These are phyloP conservation scores for Hemistola chrysoprasaria DNA, from an alignment of 2,888 invertebrate species.

Conservation along the genomic window DNA sequence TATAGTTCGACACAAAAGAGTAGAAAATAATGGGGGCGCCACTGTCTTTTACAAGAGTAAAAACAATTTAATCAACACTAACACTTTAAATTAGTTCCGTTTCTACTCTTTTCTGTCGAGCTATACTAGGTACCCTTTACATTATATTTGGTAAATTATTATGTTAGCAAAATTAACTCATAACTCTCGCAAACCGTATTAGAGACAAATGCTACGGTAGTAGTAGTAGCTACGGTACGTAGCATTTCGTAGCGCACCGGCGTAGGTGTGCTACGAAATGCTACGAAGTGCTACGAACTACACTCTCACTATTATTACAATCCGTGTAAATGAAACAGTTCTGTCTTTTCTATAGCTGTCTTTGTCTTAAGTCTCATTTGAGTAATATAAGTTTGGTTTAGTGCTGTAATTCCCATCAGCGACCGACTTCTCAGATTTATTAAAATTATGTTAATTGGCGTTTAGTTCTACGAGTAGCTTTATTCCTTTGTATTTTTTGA, in stretches of 20 bases:
- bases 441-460: conserved; percentile 33
- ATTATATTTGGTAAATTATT: no score
- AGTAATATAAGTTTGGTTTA: conserved; percentile 44
- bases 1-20: no score
- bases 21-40: no score
- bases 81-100: no score
- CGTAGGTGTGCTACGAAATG: conserved; percentile 20
- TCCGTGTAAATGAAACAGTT: conserved; percentile 47
- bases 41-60: no score
- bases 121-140: no score
- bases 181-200: conserved; percentile 45
- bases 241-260: no score
- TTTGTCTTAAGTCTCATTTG: conserved; percentile 13
- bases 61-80: no score
- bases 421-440: conserved; percentile 36
- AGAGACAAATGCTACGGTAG: conserved; percentile 45
- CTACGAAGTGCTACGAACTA: conserved; percentile 22
- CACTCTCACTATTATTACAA: conserved; percentile 5
- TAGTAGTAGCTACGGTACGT: no score
- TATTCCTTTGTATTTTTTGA: conserved; percentile 23
- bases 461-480: conserved; percentile 21
- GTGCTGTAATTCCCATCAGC: conserved; percentile 32
- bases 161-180: conserved; percentile 42
- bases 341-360: conserved; percentile 40
- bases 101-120: no score